phyloP scores from a whole-genome alignment of 2,797 vertebrate species.

The Arremon brunneinucha region DNA sequence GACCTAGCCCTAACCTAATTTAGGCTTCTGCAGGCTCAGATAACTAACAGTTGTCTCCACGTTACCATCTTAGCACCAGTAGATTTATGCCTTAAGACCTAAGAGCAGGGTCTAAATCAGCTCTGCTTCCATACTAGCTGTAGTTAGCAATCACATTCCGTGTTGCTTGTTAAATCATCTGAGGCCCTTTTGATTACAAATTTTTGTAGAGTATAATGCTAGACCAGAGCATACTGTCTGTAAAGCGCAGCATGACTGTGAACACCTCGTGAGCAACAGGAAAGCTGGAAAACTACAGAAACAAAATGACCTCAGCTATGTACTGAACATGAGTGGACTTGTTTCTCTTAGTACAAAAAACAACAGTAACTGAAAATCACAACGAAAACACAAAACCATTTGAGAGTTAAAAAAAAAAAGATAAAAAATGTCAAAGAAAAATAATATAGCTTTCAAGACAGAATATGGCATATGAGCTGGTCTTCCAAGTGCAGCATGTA shows the following conservation, averaged over 20 bases:
- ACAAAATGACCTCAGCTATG: not conserved
- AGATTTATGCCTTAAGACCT: not conserved
- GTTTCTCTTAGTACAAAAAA: not conserved
- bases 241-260: not conserved
- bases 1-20: not conserved
- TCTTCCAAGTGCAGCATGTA: not conserved
- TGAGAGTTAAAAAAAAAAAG: too few species aligned
- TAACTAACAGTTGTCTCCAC: not conserved
- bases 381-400: not conserved
- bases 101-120: not conserved
- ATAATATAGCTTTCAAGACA: not conserved
- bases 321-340: not conserved
- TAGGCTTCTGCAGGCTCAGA: not conserved
- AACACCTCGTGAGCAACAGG: not conserved
- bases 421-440: not conserved
- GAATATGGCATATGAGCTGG: not conserved
- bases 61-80: not conserved
- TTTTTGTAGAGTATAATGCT: not conserved
- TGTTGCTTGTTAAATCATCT: not conserved
- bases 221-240: not conserved
- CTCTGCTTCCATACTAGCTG: not conserved
- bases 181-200: not conserved
- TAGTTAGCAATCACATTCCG: not conserved
- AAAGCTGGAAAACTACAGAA: not conserved
- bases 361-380: not conserved